phyloP scores from a whole-genome alignment of 2,888 invertebrate species.

The Nebria brevicollis region DNA sequence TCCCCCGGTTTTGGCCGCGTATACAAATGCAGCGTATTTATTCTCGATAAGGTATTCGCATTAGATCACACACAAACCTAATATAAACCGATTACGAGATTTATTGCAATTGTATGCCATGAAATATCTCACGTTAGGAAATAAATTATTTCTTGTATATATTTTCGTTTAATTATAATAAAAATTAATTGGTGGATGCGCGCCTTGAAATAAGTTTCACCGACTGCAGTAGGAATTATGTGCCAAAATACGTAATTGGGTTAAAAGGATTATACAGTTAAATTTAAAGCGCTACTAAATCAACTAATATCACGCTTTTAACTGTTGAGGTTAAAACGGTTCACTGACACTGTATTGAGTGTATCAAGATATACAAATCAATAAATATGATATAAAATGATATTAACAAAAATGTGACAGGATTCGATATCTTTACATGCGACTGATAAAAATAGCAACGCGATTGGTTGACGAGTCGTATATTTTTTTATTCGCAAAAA shows the following conservation, averaged over 20 bases:
- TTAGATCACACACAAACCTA: background rate
- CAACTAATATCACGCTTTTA: too few species aligned
- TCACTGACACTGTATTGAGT: background rate
- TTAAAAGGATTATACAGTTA: too few species aligned
- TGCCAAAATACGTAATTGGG: too few species aligned
- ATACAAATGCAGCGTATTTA: slow-evolving; percentile 2
- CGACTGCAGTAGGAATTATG: too few species aligned
- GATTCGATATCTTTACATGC: background rate
- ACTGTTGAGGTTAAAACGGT: background rate
- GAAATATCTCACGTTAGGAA: background rate
- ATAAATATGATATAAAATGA: background rate
- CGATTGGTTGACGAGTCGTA: background rate
- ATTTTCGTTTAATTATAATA: too few species aligned
- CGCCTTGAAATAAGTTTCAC: too few species aligned
- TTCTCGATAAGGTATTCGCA: background rate
- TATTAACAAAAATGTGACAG: background rate
- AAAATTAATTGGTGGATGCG: too few species aligned
- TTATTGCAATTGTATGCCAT: background rate
- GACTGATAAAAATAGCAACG: background rate
- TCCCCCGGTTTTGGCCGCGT: slow-evolving; percentile 17
- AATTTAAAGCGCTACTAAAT: too few species aligned
- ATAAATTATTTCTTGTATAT: too few species aligned
- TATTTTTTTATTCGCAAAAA: slow-evolving; percentile 7
- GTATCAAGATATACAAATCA: background rate
- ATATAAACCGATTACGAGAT: background rate